Percentiles rank a stretch among this genome's conserved stretches.
These are phyloP conservation scores for Gymnorhina tibicen DNA, from an alignment of 2,113 vertebrate genomes.

Conservation along the genomic window DNA sequence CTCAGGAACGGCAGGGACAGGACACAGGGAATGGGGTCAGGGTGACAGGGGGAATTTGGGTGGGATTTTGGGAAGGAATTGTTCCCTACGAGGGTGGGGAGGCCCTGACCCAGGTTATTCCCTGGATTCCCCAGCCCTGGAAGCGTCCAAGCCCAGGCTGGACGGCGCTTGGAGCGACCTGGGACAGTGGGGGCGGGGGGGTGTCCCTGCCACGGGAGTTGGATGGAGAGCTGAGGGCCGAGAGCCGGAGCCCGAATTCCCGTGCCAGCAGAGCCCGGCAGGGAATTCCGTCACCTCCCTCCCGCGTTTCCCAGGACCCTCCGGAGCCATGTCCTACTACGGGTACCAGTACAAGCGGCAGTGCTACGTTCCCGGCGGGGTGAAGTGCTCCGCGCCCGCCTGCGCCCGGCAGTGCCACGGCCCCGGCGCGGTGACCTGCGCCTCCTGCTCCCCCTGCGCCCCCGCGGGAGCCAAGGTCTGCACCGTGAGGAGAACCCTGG, in stretches of 20 bases:
- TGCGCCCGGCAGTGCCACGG: background rate
- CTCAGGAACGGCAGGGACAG: background rate
- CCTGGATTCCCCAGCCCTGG: background rate
- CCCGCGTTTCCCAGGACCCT: background rate
- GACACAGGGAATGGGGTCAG: background rate
- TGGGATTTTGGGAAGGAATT: background rate
- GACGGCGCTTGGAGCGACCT: background rate
- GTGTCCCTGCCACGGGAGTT: background rate
- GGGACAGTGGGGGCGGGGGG: background rate
- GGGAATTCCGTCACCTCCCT: background rate
- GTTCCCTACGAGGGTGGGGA: background rate
- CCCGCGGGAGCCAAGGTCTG: background rate
- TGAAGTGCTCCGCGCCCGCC: accelerated
- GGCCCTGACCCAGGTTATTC: background rate
- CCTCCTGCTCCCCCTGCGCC: accelerated
- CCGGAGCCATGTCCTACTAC: background rate
- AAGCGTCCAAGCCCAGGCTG: accelerated
- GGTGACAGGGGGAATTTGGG: background rate
- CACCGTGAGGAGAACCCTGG: background rate
- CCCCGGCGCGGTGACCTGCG: accelerated
- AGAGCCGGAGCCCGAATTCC: background rate
- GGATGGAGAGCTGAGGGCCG: background rate
- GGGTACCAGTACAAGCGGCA: constrained; percentile 10
- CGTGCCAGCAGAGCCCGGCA: background rate
- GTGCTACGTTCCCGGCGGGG: background rate